These are phyloP conservation scores for Astreopora myriophthalma DNA, from an alignment of 64 coral and sea anemone genomes.

Conservation along the genomic window DNA sequence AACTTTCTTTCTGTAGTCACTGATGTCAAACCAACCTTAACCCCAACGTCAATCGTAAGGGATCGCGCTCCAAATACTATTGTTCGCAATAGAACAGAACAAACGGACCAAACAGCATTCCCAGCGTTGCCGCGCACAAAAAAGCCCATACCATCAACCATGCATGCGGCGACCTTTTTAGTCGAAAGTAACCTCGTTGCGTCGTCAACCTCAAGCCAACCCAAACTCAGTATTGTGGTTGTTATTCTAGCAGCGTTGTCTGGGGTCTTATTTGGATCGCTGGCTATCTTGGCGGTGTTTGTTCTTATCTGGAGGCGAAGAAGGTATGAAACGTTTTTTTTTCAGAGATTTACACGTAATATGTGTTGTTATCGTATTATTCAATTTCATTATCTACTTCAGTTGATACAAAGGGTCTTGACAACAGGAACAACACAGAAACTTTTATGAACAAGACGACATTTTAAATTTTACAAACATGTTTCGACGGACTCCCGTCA, in stretches of 20 bases:
- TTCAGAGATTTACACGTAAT: too few species aligned
- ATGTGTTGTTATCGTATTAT: too few species aligned
- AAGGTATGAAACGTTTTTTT: neutral
- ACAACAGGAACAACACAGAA: too few species aligned
- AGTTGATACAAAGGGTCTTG: too few species aligned
- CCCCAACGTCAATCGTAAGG: neutral
- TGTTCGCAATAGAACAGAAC: neutral
- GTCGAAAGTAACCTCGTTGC: neutral
- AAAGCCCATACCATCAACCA: neutral
- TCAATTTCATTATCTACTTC: too few species aligned
- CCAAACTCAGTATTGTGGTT: neutral
- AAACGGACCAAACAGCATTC: neutral
- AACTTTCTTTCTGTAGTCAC: conserved; percentile 16
- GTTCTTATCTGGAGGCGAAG: neutral
- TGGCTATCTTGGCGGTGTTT: neutral
- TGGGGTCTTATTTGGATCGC: neutral
- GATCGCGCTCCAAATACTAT: neutral
- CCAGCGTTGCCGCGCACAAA: neutral
- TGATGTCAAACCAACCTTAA: conserved; percentile 11
- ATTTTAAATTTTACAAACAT: too few species aligned
- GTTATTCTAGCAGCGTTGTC: neutral
- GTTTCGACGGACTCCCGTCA: too few species aligned
- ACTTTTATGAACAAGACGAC: too few species aligned
- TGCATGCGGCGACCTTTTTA: neutral
- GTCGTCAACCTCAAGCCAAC: neutral